A percentile compares a stretch with the other conserved stretches of the same genome.
These are phyloP conservation scores for Amia ocellicauda DNA, from an alignment of 2,113 vertebrate species.

Conservation along the genomic window DNA sequence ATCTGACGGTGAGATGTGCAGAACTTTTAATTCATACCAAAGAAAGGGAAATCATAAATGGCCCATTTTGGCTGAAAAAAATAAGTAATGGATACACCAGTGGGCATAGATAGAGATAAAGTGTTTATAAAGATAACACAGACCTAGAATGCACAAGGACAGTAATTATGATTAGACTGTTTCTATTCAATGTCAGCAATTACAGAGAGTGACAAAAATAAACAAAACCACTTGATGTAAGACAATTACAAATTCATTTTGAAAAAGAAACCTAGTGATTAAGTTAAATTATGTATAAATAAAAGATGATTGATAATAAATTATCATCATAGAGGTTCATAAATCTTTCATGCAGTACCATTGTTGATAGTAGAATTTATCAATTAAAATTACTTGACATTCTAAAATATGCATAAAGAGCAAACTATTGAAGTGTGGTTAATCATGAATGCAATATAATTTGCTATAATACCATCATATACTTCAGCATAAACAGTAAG, in stretches of 20 bases:
- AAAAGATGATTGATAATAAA: not conserved
- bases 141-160: too few relatives aligned
- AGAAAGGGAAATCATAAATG: too few relatives aligned
- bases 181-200: not conserved
- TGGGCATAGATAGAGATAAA: too few relatives aligned
- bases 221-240: not conserved
- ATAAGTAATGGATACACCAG: too few relatives aligned
- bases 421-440: not conserved
- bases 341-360: not conserved
- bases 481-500: too few relatives aligned
- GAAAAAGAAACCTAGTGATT: not conserved
- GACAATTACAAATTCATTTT: not conserved
- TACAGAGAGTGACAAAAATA: not conserved
- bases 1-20: too few relatives aligned
- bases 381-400: conserved; percentile 8
- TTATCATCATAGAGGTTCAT: not conserved
- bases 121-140: too few relatives aligned
- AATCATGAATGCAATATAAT: not conserved
- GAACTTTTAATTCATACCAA: too few relatives aligned
- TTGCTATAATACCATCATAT: too few relatives aligned
- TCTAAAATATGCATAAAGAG: not conserved
- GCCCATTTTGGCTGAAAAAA: too few relatives aligned
- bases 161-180: too few relatives aligned
- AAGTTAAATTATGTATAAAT: conserved; percentile 6
- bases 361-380: not conserved